phyloP scores from a whole-genome alignment of 2,797 vertebrate species.

The Muscicapa striata region DNA sequence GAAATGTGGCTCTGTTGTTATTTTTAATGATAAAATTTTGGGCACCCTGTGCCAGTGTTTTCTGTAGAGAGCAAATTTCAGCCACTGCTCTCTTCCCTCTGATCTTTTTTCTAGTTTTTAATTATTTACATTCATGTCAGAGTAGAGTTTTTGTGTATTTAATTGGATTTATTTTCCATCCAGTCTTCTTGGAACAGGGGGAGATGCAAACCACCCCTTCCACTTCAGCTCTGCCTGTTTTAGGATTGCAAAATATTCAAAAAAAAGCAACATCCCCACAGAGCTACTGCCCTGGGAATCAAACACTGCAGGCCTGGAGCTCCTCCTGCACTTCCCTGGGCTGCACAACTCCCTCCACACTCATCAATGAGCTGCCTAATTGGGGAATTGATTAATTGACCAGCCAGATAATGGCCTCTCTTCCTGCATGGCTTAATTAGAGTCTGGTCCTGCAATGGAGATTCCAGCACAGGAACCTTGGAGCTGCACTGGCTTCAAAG shows the following conservation, averaged over 20 bases:
- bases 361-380: conserved; percentile 19
- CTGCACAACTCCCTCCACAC: not conserved
- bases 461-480: not conserved
- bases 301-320: not conserved
- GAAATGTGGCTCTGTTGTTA: not conserved
- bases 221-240: not conserved
- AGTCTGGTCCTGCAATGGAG: not conserved
- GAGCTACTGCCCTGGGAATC: not conserved
- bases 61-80: not conserved
- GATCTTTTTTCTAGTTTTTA: not conserved
- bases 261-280: not conserved
- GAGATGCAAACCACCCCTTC: not conserved
- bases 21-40: not conserved
- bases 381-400: conserved; percentile 55
- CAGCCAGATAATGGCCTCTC: not conserved
- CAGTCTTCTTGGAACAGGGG: not conserved
- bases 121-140: not conserved
- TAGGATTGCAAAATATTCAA: not conserved
- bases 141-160: not conserved
- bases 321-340: not conserved
- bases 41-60: not conserved
- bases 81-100: not conserved
- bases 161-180: not conserved
- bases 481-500: not conserved
- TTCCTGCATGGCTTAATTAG: not conserved